Evolutionary conservation across 2,797 vertebrate genomes (phyloP), one percentile per base, ranked within the genome.

Genomic region (Halcyon smyrnensis): DNA sequence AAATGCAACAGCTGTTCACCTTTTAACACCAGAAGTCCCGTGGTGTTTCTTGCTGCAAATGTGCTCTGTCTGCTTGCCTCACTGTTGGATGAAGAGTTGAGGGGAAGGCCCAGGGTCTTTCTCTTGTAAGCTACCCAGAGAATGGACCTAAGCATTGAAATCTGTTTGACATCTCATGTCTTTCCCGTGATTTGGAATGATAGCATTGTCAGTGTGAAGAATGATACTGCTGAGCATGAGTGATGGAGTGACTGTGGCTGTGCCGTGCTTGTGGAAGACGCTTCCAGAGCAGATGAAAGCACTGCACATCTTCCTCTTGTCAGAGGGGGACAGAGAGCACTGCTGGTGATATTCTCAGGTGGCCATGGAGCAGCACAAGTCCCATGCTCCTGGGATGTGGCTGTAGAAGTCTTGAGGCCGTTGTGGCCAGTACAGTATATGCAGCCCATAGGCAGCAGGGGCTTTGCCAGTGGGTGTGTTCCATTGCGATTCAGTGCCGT

Each of bases 141-240:
- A 54, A 57, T 13, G 15, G 57, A 43, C 30, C 14, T 1, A 11
- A 28, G 78, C 56, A n/a, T 60, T 92, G 78, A 70, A 67, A 74
- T 73, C 54, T 67, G 43, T n/a, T 20, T 76, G 0, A 0, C 36
- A 28, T 75, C 32, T 80, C 0, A 0, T 64, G 11, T 64, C 53
- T 75, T 89, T 14, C 28, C 28, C 15, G 50, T 28, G 32, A 21
- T 91, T 73, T 78, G 65, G 73, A 68, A 56, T 28, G 18, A 13
- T 1, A 0, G 11, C 15, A 5, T 53, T 41, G 69, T 79, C 73
- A 53, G 1, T 14, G 11, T 65, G 59, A 86, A 63, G 62, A 34
- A 34, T 27, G 46, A 14, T 75, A 18, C 41, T 87, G 50, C 62
- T 65, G 39, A 73, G 51, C 28, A 1, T 0, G 3, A 63, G 46